Conservation (phyloP, 23 tunicate genomes). For the Trididemnum nubilum region DNA sequence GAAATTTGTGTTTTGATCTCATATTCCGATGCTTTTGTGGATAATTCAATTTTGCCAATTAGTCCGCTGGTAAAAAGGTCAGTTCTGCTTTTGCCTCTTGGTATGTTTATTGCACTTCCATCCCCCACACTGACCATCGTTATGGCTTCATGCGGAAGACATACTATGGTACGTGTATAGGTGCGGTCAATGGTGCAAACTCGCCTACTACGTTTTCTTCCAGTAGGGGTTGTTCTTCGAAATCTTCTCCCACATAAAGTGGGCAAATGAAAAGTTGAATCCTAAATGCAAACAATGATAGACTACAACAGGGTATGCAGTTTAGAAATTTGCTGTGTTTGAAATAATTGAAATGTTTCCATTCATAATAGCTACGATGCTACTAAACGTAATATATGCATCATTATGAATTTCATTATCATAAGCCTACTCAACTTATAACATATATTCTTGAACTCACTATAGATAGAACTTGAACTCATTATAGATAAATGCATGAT, state of each 20-base stretch:
- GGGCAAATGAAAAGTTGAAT: slow-evolving; percentile 3
- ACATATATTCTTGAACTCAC: neutral
- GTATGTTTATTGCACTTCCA: neutral
- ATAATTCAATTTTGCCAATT: neutral
- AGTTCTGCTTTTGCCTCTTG: slow-evolving; percentile 1
- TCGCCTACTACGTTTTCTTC: neutral
- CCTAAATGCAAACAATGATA: neutral
- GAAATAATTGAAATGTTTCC: neutral
- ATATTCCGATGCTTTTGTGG: neutral
- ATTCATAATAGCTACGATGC: neutral
- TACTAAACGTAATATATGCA: neutral
- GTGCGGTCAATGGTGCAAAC: neutral
- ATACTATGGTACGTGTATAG: neutral
- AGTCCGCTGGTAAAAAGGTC: neutral
- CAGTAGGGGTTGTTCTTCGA: neutral
- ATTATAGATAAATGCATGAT: neutral
- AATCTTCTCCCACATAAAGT: neutral
- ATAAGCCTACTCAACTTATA: neutral
- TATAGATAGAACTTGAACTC: neutral
- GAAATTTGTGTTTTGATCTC: neutral
- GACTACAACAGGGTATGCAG: neutral
- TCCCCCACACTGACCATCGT: neutral
- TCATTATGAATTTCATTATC: neutral
- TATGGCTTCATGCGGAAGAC: neutral
- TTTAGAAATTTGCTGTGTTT: neutral